Conservation (phyloP, 30 jellyfish, hydroid and myxozoan genomes). For the Cassiopea andromeda region DNA sequence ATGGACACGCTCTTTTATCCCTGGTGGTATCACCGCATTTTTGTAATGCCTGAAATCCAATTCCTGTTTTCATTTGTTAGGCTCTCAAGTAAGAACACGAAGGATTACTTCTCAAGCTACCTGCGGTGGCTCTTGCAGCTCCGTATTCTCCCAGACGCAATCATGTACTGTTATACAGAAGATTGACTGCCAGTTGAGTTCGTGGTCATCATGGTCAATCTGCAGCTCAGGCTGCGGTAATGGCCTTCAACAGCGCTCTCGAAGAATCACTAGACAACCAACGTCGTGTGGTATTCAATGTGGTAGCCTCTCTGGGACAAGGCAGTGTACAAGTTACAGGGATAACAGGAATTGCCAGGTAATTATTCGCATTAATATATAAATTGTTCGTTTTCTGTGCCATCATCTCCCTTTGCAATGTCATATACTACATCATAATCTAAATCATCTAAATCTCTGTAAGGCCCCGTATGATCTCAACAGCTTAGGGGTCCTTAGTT, state of each 20-base stretch:
- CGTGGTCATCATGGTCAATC: constrained; percentile 90
- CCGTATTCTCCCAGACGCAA: constrained; percentile 51
- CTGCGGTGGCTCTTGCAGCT: constrained; percentile 85
- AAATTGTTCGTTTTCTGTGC: neutral
- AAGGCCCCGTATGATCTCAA: too few species aligned
- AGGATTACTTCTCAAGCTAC: constrained; percentile 54
- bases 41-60: too few species aligned
- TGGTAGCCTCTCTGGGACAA: constrained; percentile 48
- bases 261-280: constrained; percentile 66
- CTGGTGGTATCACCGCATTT: too few species aligned
- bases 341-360: constrained; percentile 86
- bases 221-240: constrained; percentile 89
- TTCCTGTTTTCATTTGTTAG: constrained; percentile 8
- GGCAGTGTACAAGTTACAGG: constrained; percentile 80
- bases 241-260: constrained; percentile 72
- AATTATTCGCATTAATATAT: neutral
- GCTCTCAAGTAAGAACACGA: constrained; percentile 77
- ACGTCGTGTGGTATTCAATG: constrained; percentile 76
- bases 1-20: too few species aligned
- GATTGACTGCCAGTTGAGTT: constrained; percentile 75
- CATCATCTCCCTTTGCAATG: too few species aligned
- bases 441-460: too few species aligned
- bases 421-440: too few species aligned
- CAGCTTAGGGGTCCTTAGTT: too few species aligned
- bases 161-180: constrained; percentile 69